phyloP scores from a whole-genome alignment of 2,797 vertebrate species.

The Micrastur ruficollis region DNA sequence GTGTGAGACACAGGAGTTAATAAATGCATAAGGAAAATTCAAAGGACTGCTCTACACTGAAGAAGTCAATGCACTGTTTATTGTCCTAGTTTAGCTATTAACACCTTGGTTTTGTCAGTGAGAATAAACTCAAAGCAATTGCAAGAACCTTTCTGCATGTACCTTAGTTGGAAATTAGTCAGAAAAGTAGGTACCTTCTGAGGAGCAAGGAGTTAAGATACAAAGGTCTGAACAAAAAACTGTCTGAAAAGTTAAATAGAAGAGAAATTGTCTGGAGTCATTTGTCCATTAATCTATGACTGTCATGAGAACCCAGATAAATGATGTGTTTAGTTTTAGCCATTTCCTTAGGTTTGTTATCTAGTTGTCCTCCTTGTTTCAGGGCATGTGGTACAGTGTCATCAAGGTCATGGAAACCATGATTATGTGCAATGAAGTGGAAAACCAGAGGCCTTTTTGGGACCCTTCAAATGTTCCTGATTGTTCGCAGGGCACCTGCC shows the following conservation, averaged over 20 bases:
- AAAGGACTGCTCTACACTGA: not conserved
- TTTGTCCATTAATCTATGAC: not conserved
- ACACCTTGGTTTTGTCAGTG: not conserved
- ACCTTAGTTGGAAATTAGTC: not conserved
- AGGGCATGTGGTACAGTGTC: not conserved
- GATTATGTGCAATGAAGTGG: not conserved
- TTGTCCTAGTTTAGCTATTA: not conserved
- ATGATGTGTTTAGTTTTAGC: conserved; percentile 19
- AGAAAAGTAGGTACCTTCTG: not conserved
- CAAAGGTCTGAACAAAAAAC: not conserved
- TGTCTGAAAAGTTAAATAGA: not conserved
- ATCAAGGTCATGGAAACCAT: not conserved
- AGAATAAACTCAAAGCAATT: not conserved
- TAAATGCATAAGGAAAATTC: not conserved
- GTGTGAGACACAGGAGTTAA: not conserved
- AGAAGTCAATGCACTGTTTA: not conserved
- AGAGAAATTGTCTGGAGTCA: not conserved
- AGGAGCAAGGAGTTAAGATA: conserved; percentile 19
- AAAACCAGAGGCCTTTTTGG: not conserved
- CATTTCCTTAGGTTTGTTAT: conserved; percentile 3
- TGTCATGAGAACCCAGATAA: conserved; percentile 18
- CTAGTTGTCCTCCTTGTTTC: not conserved
- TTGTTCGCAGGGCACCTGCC: not conserved
- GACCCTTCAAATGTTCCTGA: not conserved
- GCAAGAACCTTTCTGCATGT: not conserved